Base-by-base conservation (phyloP, 1,140 invertebrate genomes). In the Hylyphantes graminicola region DNA sequence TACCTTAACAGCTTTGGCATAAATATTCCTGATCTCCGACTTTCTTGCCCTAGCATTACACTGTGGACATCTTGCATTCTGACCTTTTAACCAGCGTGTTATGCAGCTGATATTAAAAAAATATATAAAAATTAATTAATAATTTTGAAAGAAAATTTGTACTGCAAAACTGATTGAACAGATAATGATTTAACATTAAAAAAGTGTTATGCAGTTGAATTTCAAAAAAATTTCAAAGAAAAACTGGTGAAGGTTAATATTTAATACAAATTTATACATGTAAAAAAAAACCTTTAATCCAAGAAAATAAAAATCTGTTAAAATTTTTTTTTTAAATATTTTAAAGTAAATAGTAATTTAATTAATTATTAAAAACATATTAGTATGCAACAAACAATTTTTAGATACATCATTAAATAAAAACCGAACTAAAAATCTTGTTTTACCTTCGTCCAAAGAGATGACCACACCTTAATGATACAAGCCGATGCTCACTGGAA, bases 391-490 rank as follows among this genome's bases (percentile, higher is more conserved):
- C n/a, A n/a, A n/a, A n/a, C n/a, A n/a, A n/a, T n/a, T n/a, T 67
- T 2, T 17, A 67, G 54, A 72, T 2, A 0, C 59, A 59, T 35
- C 11, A 63, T 7, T 11, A 54, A 17, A 0, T 21, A 59, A 8
- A 35, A 11, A 73, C 51, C 35, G 6, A 15, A 54, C 57, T 59
- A 74, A 59, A 5, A 65, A 55, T n/a, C 13, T 65, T 55, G 10
- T 17, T 17, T 55, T 81, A 86, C 85, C 85, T 86, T 8, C 77
- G 70, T 54, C 96, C 96, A 90, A 97, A 98, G 0, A 98, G 89
- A 90, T 98, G 97, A 0, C 97, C 97, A 91, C 97, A 98, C 87
- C 93, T 93, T 12, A 98, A 90, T 12, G 94, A 93, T 9, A 93
- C 93, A 2, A 97, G 89, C 68, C 95, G 91, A 90, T 98, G 97